Conservation (phyloP, 1,140 invertebrate species). For the Heliconius melpomene region DNA sequence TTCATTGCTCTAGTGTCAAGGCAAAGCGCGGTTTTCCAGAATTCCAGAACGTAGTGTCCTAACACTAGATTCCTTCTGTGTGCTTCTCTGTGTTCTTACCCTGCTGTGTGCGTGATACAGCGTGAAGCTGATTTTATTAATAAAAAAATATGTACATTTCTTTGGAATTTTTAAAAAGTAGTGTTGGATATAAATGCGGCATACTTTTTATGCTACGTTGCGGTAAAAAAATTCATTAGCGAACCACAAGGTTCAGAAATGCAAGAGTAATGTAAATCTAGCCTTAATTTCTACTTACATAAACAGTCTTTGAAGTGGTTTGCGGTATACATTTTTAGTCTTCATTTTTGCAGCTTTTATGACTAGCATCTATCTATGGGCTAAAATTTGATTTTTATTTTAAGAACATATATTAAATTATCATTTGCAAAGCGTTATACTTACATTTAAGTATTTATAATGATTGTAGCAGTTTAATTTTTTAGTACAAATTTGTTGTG, state of each 20-base stretch:
- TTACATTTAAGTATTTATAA: neutral
- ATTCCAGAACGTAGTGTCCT: too few relatives aligned
- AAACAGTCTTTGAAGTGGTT: slow-evolving; percentile 29
- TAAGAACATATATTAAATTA: neutral
- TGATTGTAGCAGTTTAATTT: too few relatives aligned
- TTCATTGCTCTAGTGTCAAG: too few relatives aligned
- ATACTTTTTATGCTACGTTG: slow-evolving; percentile 18
- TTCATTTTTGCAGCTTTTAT: neutral
- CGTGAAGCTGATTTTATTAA: neutral
- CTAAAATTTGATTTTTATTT: neutral
- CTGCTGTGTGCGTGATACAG: too few relatives aligned
- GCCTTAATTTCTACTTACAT: slow-evolving; percentile 26
- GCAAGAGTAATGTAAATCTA: slow-evolving; percentile 27
- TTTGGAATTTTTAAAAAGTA: neutral
- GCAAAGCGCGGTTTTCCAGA: too few relatives aligned
- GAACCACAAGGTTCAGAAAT: slow-evolving; percentile 20
- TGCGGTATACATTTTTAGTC: slow-evolving; percentile 22
- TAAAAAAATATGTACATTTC: neutral
- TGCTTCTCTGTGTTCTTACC: too few relatives aligned
- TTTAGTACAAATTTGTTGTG: neutral
- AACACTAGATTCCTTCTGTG: too few relatives aligned
- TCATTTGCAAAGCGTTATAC: neutral
- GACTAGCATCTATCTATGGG: neutral
- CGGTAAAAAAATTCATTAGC: slow-evolving; percentile 27
- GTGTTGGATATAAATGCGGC: slow-evolving; percentile 2